Conservation (phyloP, 2,113 vertebrate species). For the Terrapene triunguis region DNA sequence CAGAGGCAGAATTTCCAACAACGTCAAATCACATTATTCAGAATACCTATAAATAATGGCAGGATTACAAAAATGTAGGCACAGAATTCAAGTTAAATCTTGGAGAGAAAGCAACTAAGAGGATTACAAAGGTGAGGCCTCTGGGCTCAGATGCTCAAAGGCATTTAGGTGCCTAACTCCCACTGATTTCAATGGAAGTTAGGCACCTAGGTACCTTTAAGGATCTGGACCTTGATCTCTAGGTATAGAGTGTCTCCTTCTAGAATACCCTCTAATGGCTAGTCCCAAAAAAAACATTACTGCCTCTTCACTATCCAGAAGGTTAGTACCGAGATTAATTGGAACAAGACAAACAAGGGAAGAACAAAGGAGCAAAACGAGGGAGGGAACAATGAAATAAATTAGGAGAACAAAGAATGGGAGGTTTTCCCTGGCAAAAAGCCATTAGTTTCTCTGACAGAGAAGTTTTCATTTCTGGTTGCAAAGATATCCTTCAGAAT, state of each 20-base stretch:
- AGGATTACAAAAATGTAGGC: neutral
- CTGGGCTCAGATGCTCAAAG: neutral
- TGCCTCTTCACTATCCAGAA: neutral
- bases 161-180: neutral
- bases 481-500: neutral
- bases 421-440: neutral
- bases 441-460: neutral
- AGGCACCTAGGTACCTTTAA: neutral
- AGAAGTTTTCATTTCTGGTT: neutral
- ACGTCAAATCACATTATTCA: conserved; percentile 8
- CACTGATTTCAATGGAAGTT: neutral
- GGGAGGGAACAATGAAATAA: neutral
- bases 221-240: neutral
- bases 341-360: neutral
- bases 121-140: neutral
- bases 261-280: neutral
- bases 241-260: neutral
- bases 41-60: neutral
- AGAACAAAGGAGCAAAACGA: neutral
- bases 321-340: neutral
- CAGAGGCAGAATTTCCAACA: conserved; percentile 2
- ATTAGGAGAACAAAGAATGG: neutral
- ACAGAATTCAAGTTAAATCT: neutral
- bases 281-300: neutral
- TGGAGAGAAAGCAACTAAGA: neutral